phyloP scores from a whole-genome alignment of 2,888 invertebrate genomes.

The Apantesis nais region DNA sequence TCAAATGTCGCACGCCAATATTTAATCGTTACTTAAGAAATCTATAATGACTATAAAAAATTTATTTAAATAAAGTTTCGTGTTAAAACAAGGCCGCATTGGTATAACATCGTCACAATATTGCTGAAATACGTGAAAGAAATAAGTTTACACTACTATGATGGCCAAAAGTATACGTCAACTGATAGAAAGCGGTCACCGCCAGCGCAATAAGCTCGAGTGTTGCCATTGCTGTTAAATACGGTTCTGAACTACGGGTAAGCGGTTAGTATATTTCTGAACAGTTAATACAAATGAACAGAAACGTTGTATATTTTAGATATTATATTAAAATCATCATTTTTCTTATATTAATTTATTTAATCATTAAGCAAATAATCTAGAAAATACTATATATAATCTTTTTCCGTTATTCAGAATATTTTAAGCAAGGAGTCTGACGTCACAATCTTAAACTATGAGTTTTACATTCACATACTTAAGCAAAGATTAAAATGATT shows the following conservation, averaged over 20 bases:
- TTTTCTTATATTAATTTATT: conserved; percentile 21
- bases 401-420: conserved; percentile 9
- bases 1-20: neutral
- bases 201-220: neutral
- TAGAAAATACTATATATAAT: conserved; percentile 13
- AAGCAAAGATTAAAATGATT: conserved; percentile 13
- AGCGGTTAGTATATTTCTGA: conserved; percentile 8
- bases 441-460: conserved; percentile 2
- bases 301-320: neutral
- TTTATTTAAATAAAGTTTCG: too few relatives aligned
- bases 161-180: neutral
- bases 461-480: neutral
- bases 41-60: too few relatives aligned
- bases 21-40: too few relatives aligned
- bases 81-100: neutral
- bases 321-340: conserved; percentile 8
- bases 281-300: conserved; percentile 8
- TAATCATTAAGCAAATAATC: conserved; percentile 17
- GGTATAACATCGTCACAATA: neutral
- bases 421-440: conserved; percentile 14
- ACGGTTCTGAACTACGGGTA: neutral
- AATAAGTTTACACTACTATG: neutral
- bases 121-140: neutral
- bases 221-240: neutral
- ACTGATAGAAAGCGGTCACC: neutral